Conservation (phyloP, 1,140 invertebrate species). For the Plodia interpunctella region DNA sequence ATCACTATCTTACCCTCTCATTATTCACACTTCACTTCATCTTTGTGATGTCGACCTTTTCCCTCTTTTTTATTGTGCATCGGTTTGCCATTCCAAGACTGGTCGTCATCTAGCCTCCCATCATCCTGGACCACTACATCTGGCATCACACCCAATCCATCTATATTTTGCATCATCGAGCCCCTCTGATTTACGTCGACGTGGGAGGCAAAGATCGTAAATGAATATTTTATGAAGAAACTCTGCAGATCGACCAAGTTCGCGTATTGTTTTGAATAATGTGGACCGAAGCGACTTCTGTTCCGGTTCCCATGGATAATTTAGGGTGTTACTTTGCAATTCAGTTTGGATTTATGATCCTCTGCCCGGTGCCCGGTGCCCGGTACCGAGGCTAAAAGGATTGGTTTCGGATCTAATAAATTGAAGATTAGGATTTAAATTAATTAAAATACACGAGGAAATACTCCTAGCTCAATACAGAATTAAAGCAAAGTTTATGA, state of each 20-base stretch:
- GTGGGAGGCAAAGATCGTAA: not conserved
- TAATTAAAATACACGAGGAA: no score
- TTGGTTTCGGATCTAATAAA: not conserved
- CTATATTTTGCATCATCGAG: not conserved
- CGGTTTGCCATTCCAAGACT: no score
- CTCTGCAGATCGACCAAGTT: not conserved
- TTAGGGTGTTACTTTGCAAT: not conserved
- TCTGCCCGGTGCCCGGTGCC: no score
- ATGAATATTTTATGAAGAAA: constrained; percentile 6
- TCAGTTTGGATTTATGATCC: not conserved
- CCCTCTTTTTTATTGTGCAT: no score
- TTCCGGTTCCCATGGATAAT: not conserved
- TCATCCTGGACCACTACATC: no score
- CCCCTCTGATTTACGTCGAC: constrained; percentile 1
- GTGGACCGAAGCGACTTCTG: not conserved
- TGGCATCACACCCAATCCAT: not conserved
- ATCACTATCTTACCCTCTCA: no score
- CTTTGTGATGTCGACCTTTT: no score
- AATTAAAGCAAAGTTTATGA: no score
- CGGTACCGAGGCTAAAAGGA: not conserved
- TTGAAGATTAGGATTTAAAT: not conserved
- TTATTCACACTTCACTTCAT: no score
- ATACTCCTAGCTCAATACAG: no score
- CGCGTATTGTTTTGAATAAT: constrained; percentile 1
- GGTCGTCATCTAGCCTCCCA: no score